Percentiles rank a stretch among this genome's conserved stretches.
These are phyloP conservation scores for Zaprionus lineosus DNA, from an alignment of 2,888 invertebrate genomes.

Conservation along the genomic window DNA sequence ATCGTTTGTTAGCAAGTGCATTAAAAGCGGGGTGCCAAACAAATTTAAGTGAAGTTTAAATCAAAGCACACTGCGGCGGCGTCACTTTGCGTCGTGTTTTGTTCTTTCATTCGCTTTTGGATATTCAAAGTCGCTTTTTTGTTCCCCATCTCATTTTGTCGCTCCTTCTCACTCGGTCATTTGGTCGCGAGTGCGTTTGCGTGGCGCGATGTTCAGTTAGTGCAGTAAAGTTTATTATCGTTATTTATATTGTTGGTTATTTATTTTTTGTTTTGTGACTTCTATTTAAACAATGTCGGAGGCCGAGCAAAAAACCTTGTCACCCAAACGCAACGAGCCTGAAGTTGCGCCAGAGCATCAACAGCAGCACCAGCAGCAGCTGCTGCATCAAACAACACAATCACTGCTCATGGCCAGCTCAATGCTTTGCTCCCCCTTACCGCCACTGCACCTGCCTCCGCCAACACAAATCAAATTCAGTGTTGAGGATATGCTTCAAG, in stretches of 20 bases:
- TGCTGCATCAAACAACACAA: conserved; percentile 80
- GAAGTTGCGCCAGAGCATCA: conserved; percentile 40
- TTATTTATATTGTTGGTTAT: background rate
- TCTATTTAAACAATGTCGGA: conserved; percentile 63
- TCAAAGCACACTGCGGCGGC: conserved; percentile 62
- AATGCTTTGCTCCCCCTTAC: conserved; percentile 56
- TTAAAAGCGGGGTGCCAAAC: conserved; percentile 21
- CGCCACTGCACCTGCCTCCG: conserved; percentile 27
- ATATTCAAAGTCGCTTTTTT: conserved; percentile 51
- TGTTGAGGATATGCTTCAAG: conserved; percentile 80
- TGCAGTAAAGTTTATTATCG: conserved; percentile 26
- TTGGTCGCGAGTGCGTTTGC: conserved; percentile 56
- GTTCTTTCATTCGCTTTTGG: conserved; percentile 42
- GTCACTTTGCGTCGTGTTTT: conserved; percentile 42
- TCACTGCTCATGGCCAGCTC: conserved; percentile 81
- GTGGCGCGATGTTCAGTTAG: conserved; percentile 54
- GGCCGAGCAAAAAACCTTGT: conserved; percentile 64
- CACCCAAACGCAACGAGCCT: conserved; percentile 53
- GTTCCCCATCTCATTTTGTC: background rate
- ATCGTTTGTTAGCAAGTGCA: conserved; percentile 12
- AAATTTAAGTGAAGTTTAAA: conserved; percentile 49
- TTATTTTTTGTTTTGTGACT: background rate
- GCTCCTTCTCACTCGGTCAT: background rate
- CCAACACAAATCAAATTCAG: conserved; percentile 47
- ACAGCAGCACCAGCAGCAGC: conserved; percentile 51